Conservation (phyloP, 1,140 invertebrate genomes). For the Diuraphis noxia region DNA sequence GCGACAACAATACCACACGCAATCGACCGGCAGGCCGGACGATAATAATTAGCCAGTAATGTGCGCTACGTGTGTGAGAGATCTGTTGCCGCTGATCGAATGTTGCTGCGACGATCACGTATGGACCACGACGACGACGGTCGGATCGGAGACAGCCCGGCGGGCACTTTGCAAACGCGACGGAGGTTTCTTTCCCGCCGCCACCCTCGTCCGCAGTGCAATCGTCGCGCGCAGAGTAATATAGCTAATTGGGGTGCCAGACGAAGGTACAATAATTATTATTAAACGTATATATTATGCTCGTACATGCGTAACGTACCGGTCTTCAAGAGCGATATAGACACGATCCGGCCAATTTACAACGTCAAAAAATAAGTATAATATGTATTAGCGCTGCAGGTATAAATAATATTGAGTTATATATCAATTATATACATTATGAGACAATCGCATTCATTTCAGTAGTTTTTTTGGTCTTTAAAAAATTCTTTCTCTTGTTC, state of each 20-base stretch:
- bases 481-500: background rate
- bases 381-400: too few species aligned
- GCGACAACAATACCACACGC: slow-evolving; percentile 51
- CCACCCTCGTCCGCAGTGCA: background rate
- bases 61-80: background rate
- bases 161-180: slow-evolving; percentile 2
- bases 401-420: background rate
- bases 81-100: background rate
- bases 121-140: slow-evolving; percentile 1
- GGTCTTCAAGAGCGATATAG: too few species aligned
- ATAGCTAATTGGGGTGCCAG: slow-evolving; percentile 22
- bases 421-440: background rate
- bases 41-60: slow-evolving; percentile 52
- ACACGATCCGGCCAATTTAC: background rate
- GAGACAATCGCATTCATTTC: background rate
- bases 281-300: too few species aligned
- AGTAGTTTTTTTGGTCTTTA: background rate
- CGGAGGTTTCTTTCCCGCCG: slow-evolving; percentile 23
- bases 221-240: background rate
- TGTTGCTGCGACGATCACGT: background rate
- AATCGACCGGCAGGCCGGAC: slow-evolving; percentile 4
- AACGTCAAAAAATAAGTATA: background rate
- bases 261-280: background rate
- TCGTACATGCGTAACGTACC: too few species aligned
- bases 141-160: slow-evolving; percentile 40